A percentile compares a stretch with the other conserved stretches of the same genome.
These are phyloP conservation scores for Hydropotes inermis DNA, from an alignment of 2,113 vertebrate species.

Conservation along the genomic window DNA sequence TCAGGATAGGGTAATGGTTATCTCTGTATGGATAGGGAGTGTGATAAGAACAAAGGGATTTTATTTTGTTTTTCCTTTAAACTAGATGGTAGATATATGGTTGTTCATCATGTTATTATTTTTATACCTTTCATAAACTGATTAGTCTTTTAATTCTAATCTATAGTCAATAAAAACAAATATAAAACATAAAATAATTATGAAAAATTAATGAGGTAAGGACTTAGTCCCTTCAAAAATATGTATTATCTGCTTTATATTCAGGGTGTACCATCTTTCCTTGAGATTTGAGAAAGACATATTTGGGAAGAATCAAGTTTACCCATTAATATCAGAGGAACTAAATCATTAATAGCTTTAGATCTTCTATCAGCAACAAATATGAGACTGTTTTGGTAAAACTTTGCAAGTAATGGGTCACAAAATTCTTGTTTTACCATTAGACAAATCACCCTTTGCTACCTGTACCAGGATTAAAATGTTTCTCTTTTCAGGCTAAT, in stretches of 20 bases:
- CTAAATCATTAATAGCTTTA: neutral
- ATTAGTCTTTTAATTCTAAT: neutral
- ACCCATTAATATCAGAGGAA: neutral
- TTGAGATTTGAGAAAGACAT: neutral
- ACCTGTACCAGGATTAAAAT: neutral
- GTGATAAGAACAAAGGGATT: neutral
- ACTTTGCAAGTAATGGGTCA: neutral
- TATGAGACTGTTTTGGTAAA: neutral
- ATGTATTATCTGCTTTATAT: neutral
- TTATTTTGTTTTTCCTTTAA: neutral
- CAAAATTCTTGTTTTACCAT: neutral
- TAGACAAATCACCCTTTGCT: neutral
- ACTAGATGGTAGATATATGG: neutral
- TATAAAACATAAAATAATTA: neutral
- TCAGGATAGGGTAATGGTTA: neutral
- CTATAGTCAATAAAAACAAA: conserved; percentile 7
- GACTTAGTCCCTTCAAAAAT: neutral
- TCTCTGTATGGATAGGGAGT: neutral
- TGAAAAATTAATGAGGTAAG: neutral
- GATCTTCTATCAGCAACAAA: neutral
- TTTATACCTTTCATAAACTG: neutral
- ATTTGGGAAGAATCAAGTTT: neutral
- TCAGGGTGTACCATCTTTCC: neutral
- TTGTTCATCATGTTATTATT: neutral
- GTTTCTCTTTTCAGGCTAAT: neutral